Evolutionary conservation across 1,140 invertebrate genomes (phyloP), one percentile per base, ranked within the genome.

Genomic region (Pachypsylla venusta): DNA sequence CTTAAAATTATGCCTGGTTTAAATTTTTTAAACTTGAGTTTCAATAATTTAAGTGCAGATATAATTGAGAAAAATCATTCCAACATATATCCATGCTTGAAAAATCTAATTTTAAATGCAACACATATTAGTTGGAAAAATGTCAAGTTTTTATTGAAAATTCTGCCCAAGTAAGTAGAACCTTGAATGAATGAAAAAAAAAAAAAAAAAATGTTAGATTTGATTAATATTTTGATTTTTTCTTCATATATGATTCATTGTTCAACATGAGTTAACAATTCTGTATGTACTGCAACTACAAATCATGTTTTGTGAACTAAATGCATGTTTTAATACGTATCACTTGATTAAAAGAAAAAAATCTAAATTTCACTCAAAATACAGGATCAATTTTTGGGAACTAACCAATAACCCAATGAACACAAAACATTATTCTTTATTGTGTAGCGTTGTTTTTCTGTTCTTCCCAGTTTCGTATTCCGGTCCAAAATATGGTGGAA

Each of bases 11-110:
- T 92, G 78, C 89, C 89, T 2, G 80, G 82, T 63, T 79, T 94
- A 39, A 83, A 87, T 66, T 93, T 93, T 71, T 79, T 93, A 5
- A 95, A 95, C 70, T 73, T 95, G 60, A 93, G 89, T 68, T 90
- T 91, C 72, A 95, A 95, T 70, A 77, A 80, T 55, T 73, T 94
- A 12, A 78, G 79, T 12, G 79, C 81, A 25, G 63, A 65, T 24
- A 61, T 71, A 19, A 60, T 42, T 4, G 39, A 60, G 22, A 59
- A 54, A 24, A 60, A 64, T 10, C 54, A 59, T 22, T 30, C 57
- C 2, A 56, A 58, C 26, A 53, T 25, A 16, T 67, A 65, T 54
- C 66, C 64, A 16, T 57, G 61, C 54, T 60, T 68, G 22, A 67
- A 64, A 40, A 67, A 64, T 59, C 63, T 64, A 19, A 87, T 94